phyloP scores from a whole-genome alignment of 2,888 invertebrate species.

The Leptopilina myrica region DNA sequence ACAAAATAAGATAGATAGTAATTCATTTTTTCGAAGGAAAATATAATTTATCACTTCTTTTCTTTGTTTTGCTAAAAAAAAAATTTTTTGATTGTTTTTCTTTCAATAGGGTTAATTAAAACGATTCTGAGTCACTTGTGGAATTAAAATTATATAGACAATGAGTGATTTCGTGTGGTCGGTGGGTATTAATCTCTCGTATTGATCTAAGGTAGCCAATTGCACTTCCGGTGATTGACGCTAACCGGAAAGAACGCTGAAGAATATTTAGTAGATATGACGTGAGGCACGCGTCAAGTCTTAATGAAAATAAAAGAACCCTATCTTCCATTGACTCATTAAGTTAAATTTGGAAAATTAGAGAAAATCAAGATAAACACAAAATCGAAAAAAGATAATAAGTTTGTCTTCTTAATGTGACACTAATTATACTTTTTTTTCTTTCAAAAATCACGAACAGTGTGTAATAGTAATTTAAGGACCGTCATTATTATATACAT shows the following conservation, averaged over 20 bases:
- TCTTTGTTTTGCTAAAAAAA: neutral
- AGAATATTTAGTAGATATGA: constrained; percentile 68
- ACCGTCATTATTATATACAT: neutral
- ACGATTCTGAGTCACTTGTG: neutral
- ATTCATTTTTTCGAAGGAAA: no score
- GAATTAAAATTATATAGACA: constrained; percentile 32
- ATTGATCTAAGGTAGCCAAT: constrained; percentile 41
- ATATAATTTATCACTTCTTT: no score
- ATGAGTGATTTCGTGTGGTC: constrained; percentile 41
- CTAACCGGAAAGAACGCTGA: constrained; percentile 64
- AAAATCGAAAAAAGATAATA: no score
- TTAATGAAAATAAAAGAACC: constrained; percentile 44
- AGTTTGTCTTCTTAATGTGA: neutral
- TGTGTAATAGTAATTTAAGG: neutral
- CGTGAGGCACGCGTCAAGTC: constrained; percentile 56
- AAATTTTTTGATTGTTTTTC: constrained; percentile 20
- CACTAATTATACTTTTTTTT: no score
- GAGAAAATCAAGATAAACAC: neutral
- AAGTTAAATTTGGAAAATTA: neutral
- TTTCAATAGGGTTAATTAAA: constrained; percentile 9
- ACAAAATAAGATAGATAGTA: no score
- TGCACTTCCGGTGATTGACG: constrained; percentile 61
- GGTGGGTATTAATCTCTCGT: constrained; percentile 1
- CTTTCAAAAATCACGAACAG: neutral
- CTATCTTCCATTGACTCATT: constrained; percentile 4